Percentiles rank a stretch among this genome's conserved stretches.
These are phyloP conservation scores for Penaeus chinensis DNA, from an alignment of 1,140 invertebrate genomes.

Conservation along the genomic window DNA sequence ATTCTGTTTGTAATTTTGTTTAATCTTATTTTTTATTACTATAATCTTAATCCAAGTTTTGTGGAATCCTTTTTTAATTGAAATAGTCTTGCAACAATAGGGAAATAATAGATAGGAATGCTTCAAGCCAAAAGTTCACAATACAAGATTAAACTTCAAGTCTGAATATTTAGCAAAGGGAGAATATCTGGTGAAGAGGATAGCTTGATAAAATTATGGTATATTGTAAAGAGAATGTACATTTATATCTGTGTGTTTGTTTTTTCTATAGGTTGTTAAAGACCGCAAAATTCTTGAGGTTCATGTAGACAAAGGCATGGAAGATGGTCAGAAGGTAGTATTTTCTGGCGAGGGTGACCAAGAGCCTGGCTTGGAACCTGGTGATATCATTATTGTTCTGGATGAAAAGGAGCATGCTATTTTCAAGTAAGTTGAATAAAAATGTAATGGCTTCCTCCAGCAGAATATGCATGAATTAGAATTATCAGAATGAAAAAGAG, in stretches of 20 bases:
- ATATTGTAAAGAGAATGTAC: background rate
- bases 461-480: too few relatives aligned
- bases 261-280: conserved; percentile 74
- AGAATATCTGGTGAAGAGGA: too few relatives aligned
- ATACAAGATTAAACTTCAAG: too few relatives aligned
- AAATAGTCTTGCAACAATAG: too few relatives aligned
- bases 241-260: background rate
- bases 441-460: conserved; percentile 68
- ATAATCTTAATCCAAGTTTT: too few relatives aligned
- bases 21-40: too few relatives aligned
- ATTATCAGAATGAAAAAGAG: too few relatives aligned
- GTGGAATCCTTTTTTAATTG: too few relatives aligned
- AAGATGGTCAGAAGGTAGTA: conserved; percentile 94
- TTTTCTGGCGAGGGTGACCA: conserved; percentile 98
- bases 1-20: background rate
- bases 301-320: conserved; percentile 98
- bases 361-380: conserved; percentile 91
- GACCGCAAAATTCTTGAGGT: conserved; percentile 97
- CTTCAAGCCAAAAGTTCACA: too few relatives aligned
- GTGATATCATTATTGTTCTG: conserved; percentile 97
- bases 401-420: conserved; percentile 94
- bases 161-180: too few relatives aligned
- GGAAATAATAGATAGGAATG: too few relatives aligned
- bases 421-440: conserved; percentile 75
- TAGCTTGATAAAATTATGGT: too few relatives aligned